Percentiles rank a stretch among this genome's conserved stretches.
Conservation (phyloP, 2,888 invertebrate genomes). For the Ariolimax columbianus region DNA sequence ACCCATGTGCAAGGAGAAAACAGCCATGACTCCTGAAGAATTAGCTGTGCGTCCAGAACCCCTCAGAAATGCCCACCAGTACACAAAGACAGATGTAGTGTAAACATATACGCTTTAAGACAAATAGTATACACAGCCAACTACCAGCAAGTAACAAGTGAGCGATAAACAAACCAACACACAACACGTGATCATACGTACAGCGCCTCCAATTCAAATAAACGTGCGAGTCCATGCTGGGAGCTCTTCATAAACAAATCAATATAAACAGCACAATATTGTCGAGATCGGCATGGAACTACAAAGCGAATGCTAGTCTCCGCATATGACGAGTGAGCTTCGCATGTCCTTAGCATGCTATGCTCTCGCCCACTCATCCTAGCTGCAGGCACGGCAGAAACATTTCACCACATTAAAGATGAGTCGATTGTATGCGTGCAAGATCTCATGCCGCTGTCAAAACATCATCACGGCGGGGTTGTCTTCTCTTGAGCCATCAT, state of each 20-base stretch:
- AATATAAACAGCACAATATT: constrained; percentile 48
- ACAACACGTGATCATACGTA: constrained; percentile 17
- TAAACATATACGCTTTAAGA: constrained; percentile 45
- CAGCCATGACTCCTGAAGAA: constrained; percentile 22
- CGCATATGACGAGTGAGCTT: constrained; percentile 10
- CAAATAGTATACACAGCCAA: constrained; percentile 35
- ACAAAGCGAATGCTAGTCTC: constrained; percentile 22
- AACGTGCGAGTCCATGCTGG: constrained; percentile 16
- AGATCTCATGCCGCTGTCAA: not conserved
- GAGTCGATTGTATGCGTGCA: not conserved
- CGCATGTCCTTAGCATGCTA: not conserved
- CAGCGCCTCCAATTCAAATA: constrained; percentile 20
- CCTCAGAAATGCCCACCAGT: not conserved
- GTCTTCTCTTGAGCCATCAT: not conserved
- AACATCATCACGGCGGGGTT: not conserved
- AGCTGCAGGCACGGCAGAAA: not conserved
- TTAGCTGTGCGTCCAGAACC: constrained; percentile 17
- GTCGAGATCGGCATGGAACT: constrained; percentile 24
- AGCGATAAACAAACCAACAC: constrained; percentile 38
- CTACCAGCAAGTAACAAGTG: constrained; percentile 25
- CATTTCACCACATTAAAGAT: not conserved
- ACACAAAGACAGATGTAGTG: constrained; percentile 19
- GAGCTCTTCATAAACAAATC: constrained; percentile 31
- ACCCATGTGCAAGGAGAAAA: constrained; percentile 30
- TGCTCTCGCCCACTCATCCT: not conserved